Percentiles rank a stretch among this genome's conserved stretches.
phyloP scores from a whole-genome alignment of 2,797 vertebrate genomes.

The Iguana delicatissima region DNA sequence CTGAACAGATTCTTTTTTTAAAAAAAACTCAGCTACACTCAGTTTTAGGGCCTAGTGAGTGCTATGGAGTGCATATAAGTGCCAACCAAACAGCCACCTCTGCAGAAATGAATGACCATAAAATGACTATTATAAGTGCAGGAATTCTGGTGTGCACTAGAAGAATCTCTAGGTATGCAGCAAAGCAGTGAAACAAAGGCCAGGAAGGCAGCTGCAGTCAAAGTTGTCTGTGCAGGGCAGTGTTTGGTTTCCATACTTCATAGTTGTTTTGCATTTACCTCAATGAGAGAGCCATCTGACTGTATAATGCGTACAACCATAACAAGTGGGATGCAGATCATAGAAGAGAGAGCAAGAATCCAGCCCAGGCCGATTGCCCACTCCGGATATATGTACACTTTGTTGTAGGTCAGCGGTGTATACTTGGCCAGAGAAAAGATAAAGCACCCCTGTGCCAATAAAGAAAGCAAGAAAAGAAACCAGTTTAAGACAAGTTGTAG shows the following conservation, averaged over 20 bases:
- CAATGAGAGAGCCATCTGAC: constrained; percentile 92
- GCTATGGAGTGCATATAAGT: not conserved
- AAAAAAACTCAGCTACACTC: not conserved
- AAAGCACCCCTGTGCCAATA: constrained; percentile 89
- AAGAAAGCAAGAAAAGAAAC: constrained; percentile 45
- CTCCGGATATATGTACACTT: constrained; percentile 92
- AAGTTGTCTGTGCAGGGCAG: not conserved
- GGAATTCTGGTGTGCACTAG: not conserved
- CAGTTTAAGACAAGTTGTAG: constrained; percentile 28
- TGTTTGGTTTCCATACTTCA: not conserved
- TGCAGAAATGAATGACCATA: not conserved
- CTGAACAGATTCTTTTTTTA: no score
- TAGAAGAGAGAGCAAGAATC: constrained; percentile 92
- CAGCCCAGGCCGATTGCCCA: constrained; percentile 97
- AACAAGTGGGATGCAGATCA: constrained; percentile 97
- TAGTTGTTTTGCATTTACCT: constrained; percentile 82
- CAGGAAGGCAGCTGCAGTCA: not conserved
- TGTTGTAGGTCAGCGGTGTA: constrained; percentile 96
- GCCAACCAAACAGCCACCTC: not conserved
- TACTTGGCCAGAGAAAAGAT: constrained; percentile 97
- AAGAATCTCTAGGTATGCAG: not conserved
- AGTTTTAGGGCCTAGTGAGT: not conserved
- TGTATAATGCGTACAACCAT: constrained; percentile 93
- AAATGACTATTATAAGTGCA: not conserved
- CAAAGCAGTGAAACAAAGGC: not conserved